A percentile compares a stretch with the other conserved stretches of the same genome.
These are phyloP conservation scores for Arenaria interpres DNA, from an alignment of 2,113 vertebrate genomes.

Conservation along the genomic window DNA sequence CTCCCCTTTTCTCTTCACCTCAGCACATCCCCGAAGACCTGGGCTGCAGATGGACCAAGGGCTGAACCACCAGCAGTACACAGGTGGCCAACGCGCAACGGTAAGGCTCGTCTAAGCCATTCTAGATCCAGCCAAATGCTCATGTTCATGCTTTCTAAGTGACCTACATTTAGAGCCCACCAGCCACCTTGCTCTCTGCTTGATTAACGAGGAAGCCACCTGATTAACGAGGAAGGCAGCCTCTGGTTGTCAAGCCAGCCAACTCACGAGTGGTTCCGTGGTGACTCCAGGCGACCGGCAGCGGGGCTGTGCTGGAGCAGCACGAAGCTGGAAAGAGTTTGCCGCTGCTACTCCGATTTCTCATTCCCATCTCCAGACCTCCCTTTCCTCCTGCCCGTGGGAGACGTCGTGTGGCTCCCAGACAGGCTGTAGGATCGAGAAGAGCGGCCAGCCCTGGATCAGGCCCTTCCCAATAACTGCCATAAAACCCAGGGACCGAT, in stretches of 20 bases:
- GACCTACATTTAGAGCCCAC: neutral
- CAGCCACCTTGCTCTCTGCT: neutral
- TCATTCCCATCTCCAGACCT: neutral
- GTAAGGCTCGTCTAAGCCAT: neutral
- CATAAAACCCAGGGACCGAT: neutral
- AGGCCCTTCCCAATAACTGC: neutral
- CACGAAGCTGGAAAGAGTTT: neutral
- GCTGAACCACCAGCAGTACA: neutral
- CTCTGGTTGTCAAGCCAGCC: neutral
- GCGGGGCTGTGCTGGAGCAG: neutral
- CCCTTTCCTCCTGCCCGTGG: neutral
- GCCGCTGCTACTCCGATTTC: neutral
- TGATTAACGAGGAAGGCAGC: neutral
- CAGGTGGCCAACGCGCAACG: rapidly evolving
- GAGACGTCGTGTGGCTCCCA: neutral
- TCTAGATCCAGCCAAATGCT: neutral
- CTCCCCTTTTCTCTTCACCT: neutral
- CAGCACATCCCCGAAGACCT: neutral
- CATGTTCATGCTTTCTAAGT: neutral
- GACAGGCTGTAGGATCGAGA: rapidly evolving
- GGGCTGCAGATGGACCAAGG: neutral
- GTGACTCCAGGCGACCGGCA: neutral
- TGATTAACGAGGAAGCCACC: neutral
- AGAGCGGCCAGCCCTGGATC: neutral
- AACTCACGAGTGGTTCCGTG: rapidly evolving